These are phyloP conservation scores for Cyphomyrmex costatus DNA, from an alignment of 1,140 invertebrate species.

Conservation along the genomic window DNA sequence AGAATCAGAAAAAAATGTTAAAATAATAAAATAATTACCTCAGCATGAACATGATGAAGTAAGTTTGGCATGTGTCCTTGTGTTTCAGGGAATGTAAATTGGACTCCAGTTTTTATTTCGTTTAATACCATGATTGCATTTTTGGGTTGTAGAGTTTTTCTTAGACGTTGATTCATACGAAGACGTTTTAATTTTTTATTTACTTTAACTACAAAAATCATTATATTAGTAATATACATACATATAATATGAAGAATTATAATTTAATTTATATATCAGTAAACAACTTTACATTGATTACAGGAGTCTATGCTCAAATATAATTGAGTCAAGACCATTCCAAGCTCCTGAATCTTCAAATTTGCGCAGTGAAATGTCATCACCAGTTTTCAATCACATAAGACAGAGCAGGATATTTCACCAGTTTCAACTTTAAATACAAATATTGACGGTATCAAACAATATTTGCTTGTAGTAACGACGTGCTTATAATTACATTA, in stretches of 20 bases:
- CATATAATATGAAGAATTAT: constrained; percentile 40
- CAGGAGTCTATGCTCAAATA: constrained; percentile 66
- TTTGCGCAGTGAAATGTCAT: constrained; percentile 86
- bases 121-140: constrained; percentile 95
- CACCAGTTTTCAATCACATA: constrained; percentile 18
- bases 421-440: no score
- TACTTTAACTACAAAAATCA: constrained; percentile 81
- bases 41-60: constrained; percentile 85
- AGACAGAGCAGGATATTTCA: no score
- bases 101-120: constrained; percentile 90
- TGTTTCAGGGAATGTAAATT: constrained; percentile 85
- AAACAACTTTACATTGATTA: constrained; percentile 80
- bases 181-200: constrained; percentile 87
- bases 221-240: constrained; percentile 25
- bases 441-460: no score
- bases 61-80: constrained; percentile 82
- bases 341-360: constrained; percentile 81
- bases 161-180: constrained; percentile 90
- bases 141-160: constrained; percentile 91
- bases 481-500: no score
- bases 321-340: constrained; percentile 61
- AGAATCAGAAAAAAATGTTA: constrained; percentile 34
- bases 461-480: no score
- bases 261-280: constrained; percentile 73
- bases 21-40: constrained; percentile 77